A percentile compares a stretch with the other conserved stretches of the same genome.
phyloP scores from a whole-genome alignment of 2,888 invertebrate species.

The Antheraea assamensis region DNA sequence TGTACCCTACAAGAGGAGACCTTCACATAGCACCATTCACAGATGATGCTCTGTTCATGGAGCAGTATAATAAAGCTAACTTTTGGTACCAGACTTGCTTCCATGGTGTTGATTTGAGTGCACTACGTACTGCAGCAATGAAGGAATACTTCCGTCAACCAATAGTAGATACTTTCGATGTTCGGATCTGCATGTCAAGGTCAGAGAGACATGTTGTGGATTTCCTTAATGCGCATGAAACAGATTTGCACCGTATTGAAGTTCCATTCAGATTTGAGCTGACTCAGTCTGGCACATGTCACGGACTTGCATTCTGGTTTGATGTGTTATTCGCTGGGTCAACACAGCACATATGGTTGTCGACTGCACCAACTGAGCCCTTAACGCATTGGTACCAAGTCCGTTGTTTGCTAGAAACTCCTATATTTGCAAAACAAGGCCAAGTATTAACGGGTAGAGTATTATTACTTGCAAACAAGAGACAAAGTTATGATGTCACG shows the following conservation, averaged over 20 bases:
- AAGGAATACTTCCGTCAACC: slow-evolving; percentile 99
- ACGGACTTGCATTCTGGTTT: slow-evolving; percentile 99
- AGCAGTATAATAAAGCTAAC: slow-evolving; percentile 98
- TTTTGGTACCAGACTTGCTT: slow-evolving; percentile 99
- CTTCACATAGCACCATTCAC: slow-evolving; percentile 98
- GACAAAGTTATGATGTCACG: slow-evolving; percentile 99
- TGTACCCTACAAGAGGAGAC: slow-evolving; percentile 99
- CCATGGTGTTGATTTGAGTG: slow-evolving; percentile 97
- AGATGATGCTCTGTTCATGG: slow-evolving; percentile 98
- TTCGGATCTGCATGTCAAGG: slow-evolving; percentile 97
- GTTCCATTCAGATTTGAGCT: slow-evolving; percentile 97
- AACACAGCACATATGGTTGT: slow-evolving; percentile 96
- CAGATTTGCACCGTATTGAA: slow-evolving; percentile 96
- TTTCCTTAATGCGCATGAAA: slow-evolving; percentile 95
- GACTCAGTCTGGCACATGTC: slow-evolving; percentile 95
- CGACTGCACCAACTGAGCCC: slow-evolving; percentile 98
- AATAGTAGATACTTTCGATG: slow-evolving; percentile 99
- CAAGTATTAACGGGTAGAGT: slow-evolving; percentile 95
- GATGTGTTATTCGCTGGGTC: slow-evolving; percentile 98
- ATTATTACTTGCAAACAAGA: slow-evolving; percentile 94
- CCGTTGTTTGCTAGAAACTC: slow-evolving; percentile 95
- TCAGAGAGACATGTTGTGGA: slow-evolving; percentile 96
- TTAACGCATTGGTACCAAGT: slow-evolving; percentile 99
- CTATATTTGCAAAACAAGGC: slow-evolving; percentile 96
- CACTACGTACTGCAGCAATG: slow-evolving; percentile 95